Percentiles rank a stretch among this genome's conserved stretches.
These are phyloP conservation scores for Ptiloglossa arizonensis DNA, from an alignment of 1,140 invertebrate genomes.

Conservation along the genomic window DNA sequence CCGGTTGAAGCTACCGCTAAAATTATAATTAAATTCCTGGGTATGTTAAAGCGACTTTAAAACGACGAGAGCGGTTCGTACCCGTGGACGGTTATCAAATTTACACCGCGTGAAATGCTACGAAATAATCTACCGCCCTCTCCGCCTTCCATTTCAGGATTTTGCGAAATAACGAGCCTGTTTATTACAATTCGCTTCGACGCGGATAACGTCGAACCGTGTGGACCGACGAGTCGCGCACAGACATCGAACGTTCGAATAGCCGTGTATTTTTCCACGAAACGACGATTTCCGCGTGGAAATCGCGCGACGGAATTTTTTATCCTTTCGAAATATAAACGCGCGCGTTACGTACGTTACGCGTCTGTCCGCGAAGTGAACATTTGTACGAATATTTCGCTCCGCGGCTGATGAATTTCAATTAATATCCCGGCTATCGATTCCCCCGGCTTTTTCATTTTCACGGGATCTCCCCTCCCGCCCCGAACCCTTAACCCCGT, in stretches of 20 bases:
- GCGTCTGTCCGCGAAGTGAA: slow-evolving; percentile 2
- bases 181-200: slow-evolving; percentile 15
- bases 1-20: slow-evolving; percentile 21
- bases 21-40: slow-evolving; percentile 33
- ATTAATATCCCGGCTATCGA: slow-evolving; percentile 34
- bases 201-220: slow-evolving; percentile 22
- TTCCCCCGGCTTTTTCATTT: slow-evolving; percentile 31
- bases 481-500: too few species aligned
- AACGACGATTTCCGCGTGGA: neutral
- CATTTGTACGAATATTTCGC: slow-evolving; percentile 26
- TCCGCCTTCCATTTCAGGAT: neutral
- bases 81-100: slow-evolving; percentile 31
- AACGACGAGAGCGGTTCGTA: slow-evolving; percentile 7
- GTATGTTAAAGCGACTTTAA: slow-evolving; percentile 25
- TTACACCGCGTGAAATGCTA: slow-evolving; percentile 20
- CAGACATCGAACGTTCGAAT: neutral
- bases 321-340: neutral
- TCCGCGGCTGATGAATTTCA: slow-evolving; percentile 31
- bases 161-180: neutral
- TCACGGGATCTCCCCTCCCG: neutral
- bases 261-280: neutral
- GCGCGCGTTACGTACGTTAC: neutral
- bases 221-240: neutral
- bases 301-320: slow-evolving; percentile 4
- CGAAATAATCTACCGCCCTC: neutral